phyloP scores from a whole-genome alignment of 2,888 invertebrate genomes.

The Rhaphigaster nebulosa region DNA sequence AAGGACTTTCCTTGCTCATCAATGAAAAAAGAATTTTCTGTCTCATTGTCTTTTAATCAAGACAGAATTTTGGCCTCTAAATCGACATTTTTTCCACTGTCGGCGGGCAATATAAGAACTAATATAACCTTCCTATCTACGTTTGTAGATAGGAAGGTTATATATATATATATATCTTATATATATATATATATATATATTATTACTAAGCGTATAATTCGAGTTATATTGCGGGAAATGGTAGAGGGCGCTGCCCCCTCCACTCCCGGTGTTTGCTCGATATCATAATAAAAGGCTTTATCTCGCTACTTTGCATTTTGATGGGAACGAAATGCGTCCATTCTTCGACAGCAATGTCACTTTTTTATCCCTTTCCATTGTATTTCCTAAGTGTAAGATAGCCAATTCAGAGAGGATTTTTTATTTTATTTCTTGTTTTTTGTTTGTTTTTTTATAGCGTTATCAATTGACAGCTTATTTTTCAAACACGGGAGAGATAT shows the following conservation, averaged over 20 bases:
- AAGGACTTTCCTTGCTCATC: too few relatives aligned
- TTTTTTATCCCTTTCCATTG: background rate
- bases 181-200: too few relatives aligned
- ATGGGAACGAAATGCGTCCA: background rate
- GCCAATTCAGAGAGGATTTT: constrained; percentile 8
- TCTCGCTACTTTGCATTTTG: constrained; percentile 15
- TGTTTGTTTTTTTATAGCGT: background rate
- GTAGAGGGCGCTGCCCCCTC: background rate
- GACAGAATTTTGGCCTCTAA: too few relatives aligned
- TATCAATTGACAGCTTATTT: constrained; percentile 11
- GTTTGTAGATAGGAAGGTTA: too few relatives aligned
- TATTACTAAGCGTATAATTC: background rate
- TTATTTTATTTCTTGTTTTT: background rate
- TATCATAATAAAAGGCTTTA: constrained; percentile 12
- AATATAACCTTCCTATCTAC: too few relatives aligned
- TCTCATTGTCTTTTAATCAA: too few relatives aligned
- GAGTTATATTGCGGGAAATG: background rate
- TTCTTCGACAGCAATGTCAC: constrained; percentile 13
- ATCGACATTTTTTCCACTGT: too few relatives aligned
- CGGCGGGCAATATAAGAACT: too few relatives aligned
- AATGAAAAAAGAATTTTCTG: too few relatives aligned
- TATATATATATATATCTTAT: too few relatives aligned
- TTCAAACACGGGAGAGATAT: background rate
- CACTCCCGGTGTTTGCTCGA: background rate
- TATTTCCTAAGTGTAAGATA: constrained; percentile 21